Evolutionary conservation across 2,113 vertebrate species (phyloP), one percentile per base, ranked within the genome.

Genomic region (Microcebus ravelobensis): DNA sequence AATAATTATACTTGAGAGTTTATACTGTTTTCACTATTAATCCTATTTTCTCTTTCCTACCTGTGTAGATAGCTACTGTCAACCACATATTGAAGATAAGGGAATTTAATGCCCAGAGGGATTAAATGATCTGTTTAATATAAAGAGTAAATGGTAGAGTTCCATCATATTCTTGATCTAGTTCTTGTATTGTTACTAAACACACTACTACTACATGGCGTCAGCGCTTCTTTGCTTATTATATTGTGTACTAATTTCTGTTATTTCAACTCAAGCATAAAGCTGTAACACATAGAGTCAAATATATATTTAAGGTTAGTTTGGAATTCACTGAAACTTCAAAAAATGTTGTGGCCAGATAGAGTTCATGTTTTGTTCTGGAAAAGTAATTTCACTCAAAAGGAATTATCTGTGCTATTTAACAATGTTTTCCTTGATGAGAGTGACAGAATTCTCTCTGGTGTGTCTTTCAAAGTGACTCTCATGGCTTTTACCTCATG

Each of bases 321-420:
- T 81, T 96, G 13, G 18, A n/a, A 74, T 65, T 96, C 55, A 61
- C 29, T 55, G 42, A 95, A 91, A 77, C 87, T 91, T 94, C 13
- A 80, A 76, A 90, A 48, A 92, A 63, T 77, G 39, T 71, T 91
- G 18, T 25, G 96, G 48, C 59, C 29, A 93, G 55, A 67, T 93
- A 81, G 42, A 85, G 42, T 71, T 94, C 20, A n/a, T 82, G 10
- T 55, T 91, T 94, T 93, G 55, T 91, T 96, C 36, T 90, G 25
- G 25, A 86, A 93, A 90, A 90, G 39, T 87, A 74, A 42, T 89
- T 96, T 96, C 4, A 73, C 5, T 79, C 20, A 68, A n/a, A 79
- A 90, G 25, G 25, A 48, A 91, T 63, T 83, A 36, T 55, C 50
- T 89, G 1, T 89, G 73, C 36, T 77, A 21, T 71, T 59, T 80